Conservation (phyloP, 2,888 invertebrate species). For the Cryptophagus acutangulus region DNA sequence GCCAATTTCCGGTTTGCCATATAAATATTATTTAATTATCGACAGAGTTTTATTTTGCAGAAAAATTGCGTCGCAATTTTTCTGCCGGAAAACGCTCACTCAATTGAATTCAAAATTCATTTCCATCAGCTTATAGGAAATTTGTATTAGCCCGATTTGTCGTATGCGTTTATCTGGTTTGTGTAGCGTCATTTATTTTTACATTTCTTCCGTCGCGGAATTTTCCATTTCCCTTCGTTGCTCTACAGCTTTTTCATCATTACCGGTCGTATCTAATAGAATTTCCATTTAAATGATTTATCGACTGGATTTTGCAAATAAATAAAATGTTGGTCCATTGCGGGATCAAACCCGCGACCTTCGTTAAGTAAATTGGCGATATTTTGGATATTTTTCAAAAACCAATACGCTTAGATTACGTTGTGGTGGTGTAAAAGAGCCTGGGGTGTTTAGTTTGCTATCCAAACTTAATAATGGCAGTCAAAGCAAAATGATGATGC, state of each 20-base stretch:
- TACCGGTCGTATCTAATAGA: constrained; percentile 18
- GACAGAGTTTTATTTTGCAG: no score
- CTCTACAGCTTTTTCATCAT: constrained; percentile 30
- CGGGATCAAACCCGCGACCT: no score
- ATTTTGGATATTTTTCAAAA: no score
- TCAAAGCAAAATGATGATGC: constrained; percentile 31
- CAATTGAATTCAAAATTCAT: no score
- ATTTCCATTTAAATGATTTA: constrained; percentile 10
- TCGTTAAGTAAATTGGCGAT: no score
- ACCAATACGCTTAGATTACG: no score
- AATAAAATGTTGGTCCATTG: no score
- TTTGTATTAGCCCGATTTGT: constrained; percentile 40
- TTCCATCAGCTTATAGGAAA: constrained; percentile 30
- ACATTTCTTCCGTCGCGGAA: constrained; percentile 37
- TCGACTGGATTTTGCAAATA: background rate
- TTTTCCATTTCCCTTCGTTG: constrained; percentile 33
- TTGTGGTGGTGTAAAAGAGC: constrained; percentile 13
- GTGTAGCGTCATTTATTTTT: constrained; percentile 36
- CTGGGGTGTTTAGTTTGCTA: constrained; percentile 45
- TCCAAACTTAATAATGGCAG: constrained; percentile 49
- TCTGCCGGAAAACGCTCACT: no score
- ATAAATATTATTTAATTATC: background rate
- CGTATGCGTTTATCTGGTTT: constrained; percentile 33
- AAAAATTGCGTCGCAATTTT: no score
- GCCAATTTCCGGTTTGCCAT: no score